phyloP scores from a whole-genome alignment of 2,113 vertebrate genomes.

The Vidua macroura region DNA sequence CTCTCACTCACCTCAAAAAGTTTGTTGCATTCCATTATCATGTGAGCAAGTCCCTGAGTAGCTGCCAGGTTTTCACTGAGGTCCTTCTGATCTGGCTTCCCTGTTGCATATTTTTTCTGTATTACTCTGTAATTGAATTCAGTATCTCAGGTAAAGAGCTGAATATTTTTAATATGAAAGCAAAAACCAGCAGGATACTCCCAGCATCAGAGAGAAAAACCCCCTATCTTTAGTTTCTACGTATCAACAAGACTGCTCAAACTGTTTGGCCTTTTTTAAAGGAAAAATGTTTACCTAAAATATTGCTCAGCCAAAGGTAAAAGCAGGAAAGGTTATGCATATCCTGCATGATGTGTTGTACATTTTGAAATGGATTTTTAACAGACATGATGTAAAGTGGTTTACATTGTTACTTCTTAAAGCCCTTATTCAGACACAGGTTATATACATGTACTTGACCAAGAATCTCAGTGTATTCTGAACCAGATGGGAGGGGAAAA shows the following conservation, averaged over 20 bases:
- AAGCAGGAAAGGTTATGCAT: not conserved
- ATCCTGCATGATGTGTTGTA: not conserved
- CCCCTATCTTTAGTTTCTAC: not conserved
- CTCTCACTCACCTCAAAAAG: slow-evolving; percentile 89
- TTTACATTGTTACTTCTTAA: not conserved
- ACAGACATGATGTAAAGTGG: not conserved
- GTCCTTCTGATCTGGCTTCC: slow-evolving; percentile 96
- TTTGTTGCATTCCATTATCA: slow-evolving; percentile 93
- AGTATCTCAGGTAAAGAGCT: slow-evolving; percentile 50
- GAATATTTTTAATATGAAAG: slow-evolving; percentile 43
- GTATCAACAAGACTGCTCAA: not conserved
- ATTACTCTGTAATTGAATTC: slow-evolving; percentile 84
- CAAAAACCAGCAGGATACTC: not conserved
- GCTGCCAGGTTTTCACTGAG: slow-evolving; percentile 96
- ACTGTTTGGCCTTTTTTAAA: not conserved
- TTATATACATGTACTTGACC: not conserved
- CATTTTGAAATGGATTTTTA: not conserved
- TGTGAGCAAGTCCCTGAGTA: slow-evolving; percentile 94
- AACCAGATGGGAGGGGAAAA: not conserved
- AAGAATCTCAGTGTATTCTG: not conserved
- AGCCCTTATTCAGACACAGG: not conserved
- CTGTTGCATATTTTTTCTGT: slow-evolving; percentile 95
- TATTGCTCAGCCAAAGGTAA: not conserved
- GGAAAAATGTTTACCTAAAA: slow-evolving; percentile 23
- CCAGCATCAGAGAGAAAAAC: not conserved